These are phyloP conservation scores for Caenorhabditis imperialis DNA, from an alignment of 2,888 invertebrate genomes.

Conservation along the genomic window DNA sequence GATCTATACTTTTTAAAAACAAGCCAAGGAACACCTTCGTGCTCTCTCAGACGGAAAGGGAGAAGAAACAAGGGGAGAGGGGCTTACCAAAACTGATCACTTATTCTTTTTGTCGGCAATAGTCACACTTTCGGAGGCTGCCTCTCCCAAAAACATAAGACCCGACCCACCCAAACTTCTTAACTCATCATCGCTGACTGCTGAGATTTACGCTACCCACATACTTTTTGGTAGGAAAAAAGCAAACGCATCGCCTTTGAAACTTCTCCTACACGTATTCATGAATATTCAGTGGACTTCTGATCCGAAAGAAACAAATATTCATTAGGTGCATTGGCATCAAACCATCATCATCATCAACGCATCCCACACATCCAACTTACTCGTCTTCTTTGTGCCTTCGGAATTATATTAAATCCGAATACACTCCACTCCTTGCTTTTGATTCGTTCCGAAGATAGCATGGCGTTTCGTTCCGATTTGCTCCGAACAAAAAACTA, in stretches of 20 bases:
- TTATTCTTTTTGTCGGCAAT: conserved; percentile 54
- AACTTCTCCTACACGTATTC: not conserved
- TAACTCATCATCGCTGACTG: conserved; percentile 49
- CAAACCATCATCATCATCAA: not conserved
- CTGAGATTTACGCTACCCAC: conserved; percentile 41
- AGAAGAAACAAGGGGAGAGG: too few relatives aligned
- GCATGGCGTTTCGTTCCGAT: conserved; percentile 20
- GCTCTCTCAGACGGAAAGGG: conserved; percentile 32
- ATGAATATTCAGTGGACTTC: conserved; percentile 44
- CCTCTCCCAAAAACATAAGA: conserved; percentile 44
- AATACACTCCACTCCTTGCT: conserved; percentile 27
- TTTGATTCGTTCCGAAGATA: conserved; percentile 48
- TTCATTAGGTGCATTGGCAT: conserved; percentile 25
- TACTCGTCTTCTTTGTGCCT: conserved; percentile 21
- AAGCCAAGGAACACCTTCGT: conserved; percentile 19
- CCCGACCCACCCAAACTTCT: conserved; percentile 51
- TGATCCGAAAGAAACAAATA: conserved; percentile 49
- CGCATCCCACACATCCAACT: conserved; percentile 2
- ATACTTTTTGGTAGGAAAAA: conserved; percentile 20
- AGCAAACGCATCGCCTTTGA: not conserved
- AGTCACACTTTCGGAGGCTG: conserved; percentile 40
- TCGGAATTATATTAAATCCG: conserved; percentile 33
- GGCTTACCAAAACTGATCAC: conserved; percentile 53
- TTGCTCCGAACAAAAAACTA: conserved; percentile 37
- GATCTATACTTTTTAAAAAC: not conserved